Evolutionary conservation across 2,797 vertebrate genomes (phyloP).

Genomic region (Caiman crocodilus): DNA sequence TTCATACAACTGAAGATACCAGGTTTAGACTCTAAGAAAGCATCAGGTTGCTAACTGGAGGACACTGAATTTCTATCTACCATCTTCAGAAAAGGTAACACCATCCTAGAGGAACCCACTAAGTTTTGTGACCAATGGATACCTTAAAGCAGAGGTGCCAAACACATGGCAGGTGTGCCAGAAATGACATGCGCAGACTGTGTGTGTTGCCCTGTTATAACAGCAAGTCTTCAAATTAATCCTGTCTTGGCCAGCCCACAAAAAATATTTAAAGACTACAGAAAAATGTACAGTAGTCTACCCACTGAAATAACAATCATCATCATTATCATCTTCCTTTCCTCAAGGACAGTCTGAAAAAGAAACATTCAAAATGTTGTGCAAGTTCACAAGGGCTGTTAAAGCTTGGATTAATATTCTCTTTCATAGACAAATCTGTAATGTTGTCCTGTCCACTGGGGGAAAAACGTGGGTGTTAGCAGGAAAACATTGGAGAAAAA

Average conservation of each 20-base stretch:
- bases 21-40: background rate
- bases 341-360: background rate
- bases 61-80: fast-evolving
- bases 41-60: background rate
- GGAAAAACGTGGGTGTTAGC: background rate
- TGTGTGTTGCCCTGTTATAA: too few species aligned
- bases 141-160: background rate
- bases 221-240: background rate
- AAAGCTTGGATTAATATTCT: background rate
- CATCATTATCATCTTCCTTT: background rate
- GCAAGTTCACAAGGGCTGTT: too few species aligned
- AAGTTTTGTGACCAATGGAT: background rate
- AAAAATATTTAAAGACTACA: background rate
- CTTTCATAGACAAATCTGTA: background rate
- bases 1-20: background rate
- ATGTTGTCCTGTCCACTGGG: background rate
- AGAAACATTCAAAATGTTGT: background rate
- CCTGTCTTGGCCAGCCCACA: background rate
- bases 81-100: background rate
- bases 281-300: background rate
- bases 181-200: too few species aligned
- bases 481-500: background rate
- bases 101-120: background rate
- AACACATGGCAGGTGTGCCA: too few species aligned
- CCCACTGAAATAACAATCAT: background rate